phyloP scores from a whole-genome alignment of 64 coral and sea anemone species.

The Montipora cactus region DNA sequence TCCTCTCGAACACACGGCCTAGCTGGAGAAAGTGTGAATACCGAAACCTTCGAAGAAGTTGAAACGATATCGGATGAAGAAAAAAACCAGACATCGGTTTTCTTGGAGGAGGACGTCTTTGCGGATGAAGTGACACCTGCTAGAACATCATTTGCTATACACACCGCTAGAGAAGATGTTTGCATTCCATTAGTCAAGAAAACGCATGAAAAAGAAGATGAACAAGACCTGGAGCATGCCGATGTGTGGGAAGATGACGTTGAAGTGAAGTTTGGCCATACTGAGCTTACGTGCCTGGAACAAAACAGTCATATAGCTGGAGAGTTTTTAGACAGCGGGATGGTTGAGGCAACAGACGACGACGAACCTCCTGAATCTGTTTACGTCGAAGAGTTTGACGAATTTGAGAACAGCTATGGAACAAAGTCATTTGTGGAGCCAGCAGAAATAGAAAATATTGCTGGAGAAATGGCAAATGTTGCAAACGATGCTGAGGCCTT shows the following conservation, averaged over 20 bases:
- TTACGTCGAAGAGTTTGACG: conserved; percentile 24
- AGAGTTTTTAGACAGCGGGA: background rate
- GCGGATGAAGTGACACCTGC: background rate
- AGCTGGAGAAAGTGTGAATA: background rate
- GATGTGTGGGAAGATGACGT: background rate
- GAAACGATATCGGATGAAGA: background rate
- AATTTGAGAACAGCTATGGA: background rate
- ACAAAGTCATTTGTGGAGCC: background rate
- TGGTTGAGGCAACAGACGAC: background rate
- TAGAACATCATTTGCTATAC: background rate
- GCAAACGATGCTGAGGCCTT: background rate
- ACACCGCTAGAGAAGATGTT: background rate
- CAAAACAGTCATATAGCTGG: background rate
- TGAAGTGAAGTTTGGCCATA: background rate
- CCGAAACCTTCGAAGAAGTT: background rate
- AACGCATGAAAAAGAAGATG: background rate
- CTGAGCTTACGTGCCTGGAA: background rate
- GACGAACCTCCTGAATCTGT: conserved; percentile 25
- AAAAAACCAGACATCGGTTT: conserved; percentile 2
- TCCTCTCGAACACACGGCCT: background rate
- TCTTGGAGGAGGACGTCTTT: background rate
- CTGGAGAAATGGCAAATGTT: conserved; percentile 9
- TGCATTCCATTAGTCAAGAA: background rate
- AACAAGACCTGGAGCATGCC: background rate
- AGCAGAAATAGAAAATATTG: background rate